Percentiles rank a stretch among this genome's conserved stretches.
phyloP scores from a whole-genome alignment of 1,140 invertebrate genomes.

The Lepidurus arcticus region DNA sequence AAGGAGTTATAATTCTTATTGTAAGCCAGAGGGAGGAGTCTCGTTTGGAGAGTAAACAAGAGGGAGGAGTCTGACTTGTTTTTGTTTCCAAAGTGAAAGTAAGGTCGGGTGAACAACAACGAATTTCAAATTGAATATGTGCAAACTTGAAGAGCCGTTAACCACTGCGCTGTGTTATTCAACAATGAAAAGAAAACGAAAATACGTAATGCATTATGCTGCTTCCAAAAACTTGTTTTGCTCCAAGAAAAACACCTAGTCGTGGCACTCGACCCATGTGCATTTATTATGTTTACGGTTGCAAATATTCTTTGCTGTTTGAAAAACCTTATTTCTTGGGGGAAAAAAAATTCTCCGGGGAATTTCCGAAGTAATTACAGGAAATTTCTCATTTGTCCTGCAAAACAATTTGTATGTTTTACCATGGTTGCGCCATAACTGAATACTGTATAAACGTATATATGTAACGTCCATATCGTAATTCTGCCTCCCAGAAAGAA shows the following conservation, averaged over 20 bases:
- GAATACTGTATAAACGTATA: neutral
- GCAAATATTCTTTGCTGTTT: too few species aligned
- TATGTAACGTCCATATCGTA: neutral
- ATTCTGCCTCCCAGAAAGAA: neutral
- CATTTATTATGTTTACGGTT: neutral
- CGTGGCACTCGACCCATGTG: neutral
- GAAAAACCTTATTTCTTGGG: too few species aligned
- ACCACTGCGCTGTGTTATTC: neutral
- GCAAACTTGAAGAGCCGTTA: neutral
- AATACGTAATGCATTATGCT: neutral
- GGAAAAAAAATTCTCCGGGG: too few species aligned
- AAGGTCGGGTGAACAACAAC: neutral
- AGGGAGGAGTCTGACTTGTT: too few species aligned
- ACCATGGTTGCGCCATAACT: neutral
- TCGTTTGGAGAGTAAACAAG: too few species aligned
- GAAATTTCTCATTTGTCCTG: neutral
- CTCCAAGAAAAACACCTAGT: neutral
- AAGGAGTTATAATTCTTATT: too few species aligned
- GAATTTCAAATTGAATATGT: neutral
- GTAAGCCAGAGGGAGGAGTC: too few species aligned
- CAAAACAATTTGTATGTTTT: neutral
- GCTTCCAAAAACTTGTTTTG: neutral
- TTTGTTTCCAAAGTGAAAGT: neutral
- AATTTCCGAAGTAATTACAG: too few species aligned
- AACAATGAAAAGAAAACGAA: neutral